A percentile compares a stretch with the other conserved stretches of the same genome.
Conservation (phyloP, 2,888 invertebrate genomes). For the Ormyrus pomaceus region DNA sequence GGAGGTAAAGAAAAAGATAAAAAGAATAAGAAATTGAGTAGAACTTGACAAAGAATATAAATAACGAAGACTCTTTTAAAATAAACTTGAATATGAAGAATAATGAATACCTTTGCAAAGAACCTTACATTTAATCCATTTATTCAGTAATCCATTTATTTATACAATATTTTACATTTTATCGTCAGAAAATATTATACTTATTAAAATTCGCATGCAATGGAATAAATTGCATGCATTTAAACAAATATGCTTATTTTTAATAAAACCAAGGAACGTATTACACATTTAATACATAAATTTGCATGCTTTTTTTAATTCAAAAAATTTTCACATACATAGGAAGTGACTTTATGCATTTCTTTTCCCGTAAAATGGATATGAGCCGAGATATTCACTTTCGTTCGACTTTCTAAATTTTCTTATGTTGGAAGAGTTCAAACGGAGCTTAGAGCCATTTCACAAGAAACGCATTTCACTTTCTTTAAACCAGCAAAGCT, state of each 20-base stretch:
- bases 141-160: no score
- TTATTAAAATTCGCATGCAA: no score
- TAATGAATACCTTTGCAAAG: no score
- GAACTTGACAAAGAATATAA: no score
- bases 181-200: no score
- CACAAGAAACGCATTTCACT: conserved; percentile 45
- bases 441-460: conserved; percentile 34
- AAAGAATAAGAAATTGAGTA: no score
- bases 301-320: neutral
- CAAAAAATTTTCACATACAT: conserved; percentile 4
- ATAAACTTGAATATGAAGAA: no score
- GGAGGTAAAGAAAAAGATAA: no score
- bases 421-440: conserved; percentile 37
- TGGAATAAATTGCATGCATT: no score
- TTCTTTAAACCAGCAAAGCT: conserved; percentile 6
- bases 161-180: no score
- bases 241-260: neutral
- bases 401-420: conserved; percentile 51
- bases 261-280: neutral
- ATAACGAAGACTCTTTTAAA: no score
- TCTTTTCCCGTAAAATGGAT: conserved; percentile 38
- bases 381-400: conserved; percentile 41
- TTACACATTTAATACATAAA: neutral
- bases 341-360: conserved; percentile 29
- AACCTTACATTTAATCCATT: no score